phyloP scores from a whole-genome alignment of 2,113 vertebrate species.

The Balaeniceps rex region DNA sequence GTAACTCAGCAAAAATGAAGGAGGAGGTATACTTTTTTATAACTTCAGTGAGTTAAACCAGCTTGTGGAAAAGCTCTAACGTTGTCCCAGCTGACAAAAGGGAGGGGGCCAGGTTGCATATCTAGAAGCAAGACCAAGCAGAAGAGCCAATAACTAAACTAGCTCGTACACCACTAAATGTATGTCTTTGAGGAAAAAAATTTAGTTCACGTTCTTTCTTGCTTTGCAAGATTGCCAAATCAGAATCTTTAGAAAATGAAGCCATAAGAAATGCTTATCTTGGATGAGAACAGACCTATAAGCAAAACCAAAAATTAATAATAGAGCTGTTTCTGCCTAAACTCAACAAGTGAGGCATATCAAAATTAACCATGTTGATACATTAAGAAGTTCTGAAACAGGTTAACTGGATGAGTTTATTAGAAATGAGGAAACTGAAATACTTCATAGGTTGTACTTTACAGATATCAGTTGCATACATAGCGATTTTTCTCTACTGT shows the following conservation, averaged over 20 bases:
- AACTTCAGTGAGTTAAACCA: not conserved
- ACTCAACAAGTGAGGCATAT: not conserved
- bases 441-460: not conserved
- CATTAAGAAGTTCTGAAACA: not conserved
- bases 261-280: not conserved
- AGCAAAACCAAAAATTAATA: not conserved
- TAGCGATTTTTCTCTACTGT: not conserved
- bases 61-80: not conserved
- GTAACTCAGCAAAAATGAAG: not conserved
- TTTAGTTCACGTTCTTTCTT: not conserved
- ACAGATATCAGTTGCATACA: not conserved
- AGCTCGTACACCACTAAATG: not conserved
- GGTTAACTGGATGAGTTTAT: not conserved
- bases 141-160: not conserved
- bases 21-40: not conserved
- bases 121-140: not conserved
- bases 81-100: not conserved
- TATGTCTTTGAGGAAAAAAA: not conserved
- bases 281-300: not conserved
- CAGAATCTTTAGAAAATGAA: not conserved
- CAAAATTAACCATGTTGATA: not conserved
- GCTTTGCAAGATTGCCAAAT: not conserved
- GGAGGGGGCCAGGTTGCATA: not conserved
- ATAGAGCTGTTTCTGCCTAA: not conserved
- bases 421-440: not conserved